Conservation (phyloP, 2,113 vertebrate species). For the Parus major region DNA sequence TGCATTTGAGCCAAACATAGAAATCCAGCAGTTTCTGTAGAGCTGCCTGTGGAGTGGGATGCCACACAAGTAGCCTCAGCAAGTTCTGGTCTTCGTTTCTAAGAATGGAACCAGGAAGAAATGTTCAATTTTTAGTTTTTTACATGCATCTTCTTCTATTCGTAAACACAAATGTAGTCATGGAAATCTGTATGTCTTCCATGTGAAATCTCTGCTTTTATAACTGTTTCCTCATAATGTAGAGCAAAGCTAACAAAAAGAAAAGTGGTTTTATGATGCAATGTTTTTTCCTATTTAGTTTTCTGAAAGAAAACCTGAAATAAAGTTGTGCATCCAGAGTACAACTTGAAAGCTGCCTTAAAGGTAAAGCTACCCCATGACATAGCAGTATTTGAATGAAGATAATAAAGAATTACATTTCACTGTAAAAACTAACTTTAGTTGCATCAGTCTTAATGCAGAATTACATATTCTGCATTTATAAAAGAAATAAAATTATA, state of each 20-base stretch:
- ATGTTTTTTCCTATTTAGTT: neutral
- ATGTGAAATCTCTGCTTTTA: neutral
- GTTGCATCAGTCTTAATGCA: neutral
- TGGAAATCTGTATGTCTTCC: neutral
- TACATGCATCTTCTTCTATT: neutral
- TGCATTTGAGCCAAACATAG: conserved; percentile 5
- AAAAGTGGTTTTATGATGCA: neutral
- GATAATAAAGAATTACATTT: conserved; percentile 19
- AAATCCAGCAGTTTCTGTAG: neutral
- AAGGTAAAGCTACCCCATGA: no score
- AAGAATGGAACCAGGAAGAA: neutral
- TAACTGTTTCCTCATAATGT: neutral
- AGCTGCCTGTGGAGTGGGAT: conserved; percentile 3
- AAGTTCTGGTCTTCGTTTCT: neutral
- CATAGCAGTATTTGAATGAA: conserved; percentile 15
- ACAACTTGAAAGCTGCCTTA: conserved; percentile 4
- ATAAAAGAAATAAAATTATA: neutral
- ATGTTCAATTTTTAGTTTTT: neutral
- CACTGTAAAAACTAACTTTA: neutral
- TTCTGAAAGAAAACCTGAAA: conserved; percentile 13
- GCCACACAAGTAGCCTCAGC: conserved; percentile 32
- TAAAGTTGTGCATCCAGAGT: neutral
- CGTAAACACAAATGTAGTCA: neutral
- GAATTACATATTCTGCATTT: neutral
- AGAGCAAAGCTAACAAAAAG: neutral